phyloP scores from a whole-genome alignment of 2,888 invertebrate species.

The Pristionchus exspectatus region DNA sequence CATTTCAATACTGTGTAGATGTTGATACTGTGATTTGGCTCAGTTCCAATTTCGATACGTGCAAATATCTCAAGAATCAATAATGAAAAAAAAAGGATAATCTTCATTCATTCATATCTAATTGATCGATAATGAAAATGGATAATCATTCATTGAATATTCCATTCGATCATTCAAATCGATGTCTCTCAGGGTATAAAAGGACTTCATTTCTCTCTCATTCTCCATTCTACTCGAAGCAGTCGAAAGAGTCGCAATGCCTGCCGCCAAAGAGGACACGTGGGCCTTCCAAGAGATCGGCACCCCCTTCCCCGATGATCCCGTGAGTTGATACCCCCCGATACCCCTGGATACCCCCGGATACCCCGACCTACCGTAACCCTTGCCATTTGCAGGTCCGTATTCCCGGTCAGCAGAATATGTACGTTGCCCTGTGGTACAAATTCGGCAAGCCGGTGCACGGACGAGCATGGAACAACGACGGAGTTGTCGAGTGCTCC shows the following conservation, averaged over 20 bases:
- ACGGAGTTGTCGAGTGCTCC: slow-evolving; percentile 71
- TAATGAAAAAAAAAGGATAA: no score
- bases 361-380: slow-evolving; percentile 40
- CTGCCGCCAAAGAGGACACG: slow-evolving; percentile 59
- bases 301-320: slow-evolving; percentile 69
- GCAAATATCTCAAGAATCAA: no score
- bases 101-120: no score
- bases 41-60: no score
- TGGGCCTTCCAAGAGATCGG: slow-evolving; percentile 72
- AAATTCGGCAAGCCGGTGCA: slow-evolving; percentile 72
- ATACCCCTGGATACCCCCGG: neutral
- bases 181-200: neutral
- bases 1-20: no score
- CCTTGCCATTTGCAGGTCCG: slow-evolving; percentile 54
- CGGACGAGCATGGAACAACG: slow-evolving; percentile 71
- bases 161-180: neutral
- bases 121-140: neutral
- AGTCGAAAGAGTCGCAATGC: slow-evolving; percentile 30
- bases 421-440: slow-evolving; percentile 72
- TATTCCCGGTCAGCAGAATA: slow-evolving; percentile 65
- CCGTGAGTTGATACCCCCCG: slow-evolving; percentile 56
- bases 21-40: no score
- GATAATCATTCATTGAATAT: neutral
- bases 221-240: slow-evolving; percentile 43
- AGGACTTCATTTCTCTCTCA: neutral